These are phyloP conservation scores for Drosophila fulvimacula DNA, from an alignment of 2,888 invertebrate genomes.

Conservation along the genomic window DNA sequence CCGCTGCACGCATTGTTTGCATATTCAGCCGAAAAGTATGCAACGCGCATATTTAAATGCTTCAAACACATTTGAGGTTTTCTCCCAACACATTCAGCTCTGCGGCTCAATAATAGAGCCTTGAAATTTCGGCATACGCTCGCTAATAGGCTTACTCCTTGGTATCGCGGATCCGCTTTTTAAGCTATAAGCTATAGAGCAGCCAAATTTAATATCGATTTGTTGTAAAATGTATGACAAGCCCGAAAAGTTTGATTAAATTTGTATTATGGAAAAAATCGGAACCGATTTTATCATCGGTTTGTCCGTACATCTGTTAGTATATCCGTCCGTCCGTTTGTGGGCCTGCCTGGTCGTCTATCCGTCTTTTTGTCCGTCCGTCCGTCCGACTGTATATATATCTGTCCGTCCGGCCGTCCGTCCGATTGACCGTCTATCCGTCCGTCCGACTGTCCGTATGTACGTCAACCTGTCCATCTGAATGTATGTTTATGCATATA, in stretches of 20 bases:
- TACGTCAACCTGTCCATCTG: neutral
- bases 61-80: slow-evolving; percentile 21
- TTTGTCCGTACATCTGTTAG: no score
- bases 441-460: neutral
- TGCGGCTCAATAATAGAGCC: neutral
- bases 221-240: neutral
- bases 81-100: neutral
- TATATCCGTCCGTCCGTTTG: neutral
- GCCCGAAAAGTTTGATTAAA: neutral
- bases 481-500: no score
- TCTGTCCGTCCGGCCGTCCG: neutral
- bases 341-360: neutral
- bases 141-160: neutral
- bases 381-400: neutral
- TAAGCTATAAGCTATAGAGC: neutral
- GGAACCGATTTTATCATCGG: neutral
- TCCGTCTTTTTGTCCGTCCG: neutral
- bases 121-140: neutral
- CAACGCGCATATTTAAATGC: slow-evolving; percentile 68
- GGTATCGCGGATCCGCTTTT: neutral
- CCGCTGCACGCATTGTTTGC: slow-evolving; percentile 53
- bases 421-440: neutral
- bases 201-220: neutral
- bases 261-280: neutral
- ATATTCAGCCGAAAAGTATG: slow-evolving; percentile 62